Evolutionary conservation across 2,113 vertebrate species (phyloP).

Genomic region (Phaetusa simplex): DNA sequence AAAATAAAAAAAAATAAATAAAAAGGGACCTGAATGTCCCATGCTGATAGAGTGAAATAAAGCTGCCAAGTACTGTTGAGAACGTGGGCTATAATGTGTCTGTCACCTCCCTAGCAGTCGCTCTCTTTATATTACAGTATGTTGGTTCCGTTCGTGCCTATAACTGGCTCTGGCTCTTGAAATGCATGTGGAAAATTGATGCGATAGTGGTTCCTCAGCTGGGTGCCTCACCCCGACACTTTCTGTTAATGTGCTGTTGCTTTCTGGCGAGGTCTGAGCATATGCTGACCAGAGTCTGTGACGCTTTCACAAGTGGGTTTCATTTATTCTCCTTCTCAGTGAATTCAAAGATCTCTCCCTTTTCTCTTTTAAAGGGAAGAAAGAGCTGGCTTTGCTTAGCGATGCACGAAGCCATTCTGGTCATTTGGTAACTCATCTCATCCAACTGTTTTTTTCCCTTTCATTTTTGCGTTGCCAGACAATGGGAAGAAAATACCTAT

Average conservation of each 20-base stretch:
- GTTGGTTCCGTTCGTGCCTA: not conserved
- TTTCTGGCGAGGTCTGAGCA: not conserved
- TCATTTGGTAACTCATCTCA: not conserved
- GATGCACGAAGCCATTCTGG: not conserved
- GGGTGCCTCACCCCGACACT: not conserved
- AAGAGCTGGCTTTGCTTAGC: not conserved
- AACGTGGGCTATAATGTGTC: conserved; percentile 7
- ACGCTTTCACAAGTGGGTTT: not conserved
- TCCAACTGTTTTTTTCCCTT: not conserved
- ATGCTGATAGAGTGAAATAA: not conserved
- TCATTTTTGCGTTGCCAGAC: not conserved
- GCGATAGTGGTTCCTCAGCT: not conserved
- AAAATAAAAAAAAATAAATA: not conserved
- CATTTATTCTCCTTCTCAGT: not conserved
- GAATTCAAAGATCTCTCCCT: not conserved
- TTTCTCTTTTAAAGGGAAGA: not conserved
- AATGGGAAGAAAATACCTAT: not conserved
- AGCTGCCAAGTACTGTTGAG: conserved; percentile 4
- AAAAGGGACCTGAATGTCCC: not conserved
- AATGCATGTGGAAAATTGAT: not conserved
- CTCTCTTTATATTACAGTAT: not conserved
- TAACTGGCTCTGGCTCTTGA: not conserved
- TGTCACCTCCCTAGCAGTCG: not conserved
- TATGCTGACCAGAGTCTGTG: not conserved
- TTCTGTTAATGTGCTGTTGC: not conserved